phyloP scores from a whole-genome alignment of 2,888 invertebrate species.

The Cryptus armator region DNA sequence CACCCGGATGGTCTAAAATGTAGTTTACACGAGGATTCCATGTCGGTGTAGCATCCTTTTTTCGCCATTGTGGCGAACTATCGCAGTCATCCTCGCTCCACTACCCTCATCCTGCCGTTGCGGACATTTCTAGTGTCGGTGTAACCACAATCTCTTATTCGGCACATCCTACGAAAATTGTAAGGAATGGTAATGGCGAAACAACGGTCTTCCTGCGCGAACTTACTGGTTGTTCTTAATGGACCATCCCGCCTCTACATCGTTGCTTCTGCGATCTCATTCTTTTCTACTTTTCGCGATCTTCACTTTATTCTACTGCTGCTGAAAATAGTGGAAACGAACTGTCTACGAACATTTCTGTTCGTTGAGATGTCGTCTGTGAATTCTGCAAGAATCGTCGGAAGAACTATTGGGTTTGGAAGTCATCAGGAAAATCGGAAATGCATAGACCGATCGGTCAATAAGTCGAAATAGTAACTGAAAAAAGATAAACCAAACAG shows the following conservation, averaged over 20 bases:
- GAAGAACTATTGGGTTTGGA: not conserved
- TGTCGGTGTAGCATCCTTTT: constrained; percentile 12
- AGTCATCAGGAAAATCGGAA: not conserved
- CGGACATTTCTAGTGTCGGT: constrained; percentile 28
- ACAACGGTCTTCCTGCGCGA: constrained; percentile 57
- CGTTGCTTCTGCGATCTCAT: constrained; percentile 27
- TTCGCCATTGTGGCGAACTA: constrained; percentile 30
- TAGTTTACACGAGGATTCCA: constrained; percentile 30
- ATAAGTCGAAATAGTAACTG: not conserved
- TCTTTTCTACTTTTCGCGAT: constrained; percentile 12
- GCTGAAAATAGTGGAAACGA: no score
- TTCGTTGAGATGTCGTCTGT: not conserved
- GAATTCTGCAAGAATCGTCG: not conserved
- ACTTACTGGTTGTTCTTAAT: constrained; percentile 60
- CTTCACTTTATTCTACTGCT: not conserved
- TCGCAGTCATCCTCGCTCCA: constrained; percentile 3
- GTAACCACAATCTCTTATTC: constrained; percentile 24
- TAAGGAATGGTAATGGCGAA: constrained; percentile 64
- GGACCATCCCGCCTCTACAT: constrained; percentile 60
- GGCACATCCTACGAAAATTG: constrained; percentile 54
- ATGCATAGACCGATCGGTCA: not conserved
- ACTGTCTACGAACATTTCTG: not conserved
- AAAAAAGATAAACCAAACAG: not conserved
- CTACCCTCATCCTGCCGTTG: not conserved
- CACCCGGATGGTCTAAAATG: constrained; percentile 21